Evolutionary conservation across 1,140 invertebrate genomes (phyloP).

Genomic region (Schlechtendalia chinensis): DNA sequence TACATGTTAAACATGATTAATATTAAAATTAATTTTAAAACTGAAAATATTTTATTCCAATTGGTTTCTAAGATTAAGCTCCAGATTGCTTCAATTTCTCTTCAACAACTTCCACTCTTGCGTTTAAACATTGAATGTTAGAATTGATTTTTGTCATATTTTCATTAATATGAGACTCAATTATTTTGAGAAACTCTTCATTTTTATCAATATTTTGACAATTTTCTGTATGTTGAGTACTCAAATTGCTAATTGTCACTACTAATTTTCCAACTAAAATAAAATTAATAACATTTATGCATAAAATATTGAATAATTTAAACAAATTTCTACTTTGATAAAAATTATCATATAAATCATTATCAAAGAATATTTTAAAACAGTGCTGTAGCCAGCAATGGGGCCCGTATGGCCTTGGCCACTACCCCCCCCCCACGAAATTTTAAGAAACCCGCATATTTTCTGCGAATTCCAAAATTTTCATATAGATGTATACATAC

Average conservation of each 20-base stretch:
- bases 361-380: no score
- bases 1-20: background rate
- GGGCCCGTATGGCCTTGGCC: no score
- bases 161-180: constrained; percentile 69
- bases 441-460: no score
- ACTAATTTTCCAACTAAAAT: constrained; percentile 79
- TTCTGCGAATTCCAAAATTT: no score
- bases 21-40: background rate
- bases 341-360: background rate
- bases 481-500: no score
- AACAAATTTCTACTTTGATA: background rate
- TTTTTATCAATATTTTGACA: constrained; percentile 70
- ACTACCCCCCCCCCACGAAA: no score
- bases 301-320: background rate
- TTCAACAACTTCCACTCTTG: constrained; percentile 42
- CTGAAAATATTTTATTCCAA: background rate
- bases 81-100: constrained; percentile 25
- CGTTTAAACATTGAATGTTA: constrained; percentile 51
- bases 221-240: constrained; percentile 77
- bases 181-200: constrained; percentile 73
- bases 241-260: constrained; percentile 77
- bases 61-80: background rate
- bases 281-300: constrained; percentile 34
- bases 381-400: no score
- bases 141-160: constrained; percentile 51